These are phyloP conservation scores for Pteruthius melanotis DNA, from an alignment of 2,113 vertebrate species.

Conservation along the genomic window DNA sequence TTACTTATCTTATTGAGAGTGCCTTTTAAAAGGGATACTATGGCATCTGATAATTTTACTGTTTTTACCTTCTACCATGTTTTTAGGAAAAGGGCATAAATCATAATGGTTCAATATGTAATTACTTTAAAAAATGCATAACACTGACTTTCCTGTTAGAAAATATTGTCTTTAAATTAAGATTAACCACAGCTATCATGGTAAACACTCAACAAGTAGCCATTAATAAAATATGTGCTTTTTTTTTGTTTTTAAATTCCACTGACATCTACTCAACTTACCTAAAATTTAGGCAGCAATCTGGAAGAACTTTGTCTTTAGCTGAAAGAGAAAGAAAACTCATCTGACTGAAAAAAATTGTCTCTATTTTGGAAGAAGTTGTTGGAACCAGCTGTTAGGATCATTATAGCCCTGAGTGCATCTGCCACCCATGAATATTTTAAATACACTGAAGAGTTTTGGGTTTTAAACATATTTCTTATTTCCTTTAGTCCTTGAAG, in stretches of 20 bases:
- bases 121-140: not conserved
- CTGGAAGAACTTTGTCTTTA: not conserved
- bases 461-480: not conserved
- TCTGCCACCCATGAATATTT: not conserved
- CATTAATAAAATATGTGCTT: not conserved
- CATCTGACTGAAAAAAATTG: not conserved
- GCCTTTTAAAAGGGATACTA: not conserved
- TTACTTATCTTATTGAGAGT: not conserved
- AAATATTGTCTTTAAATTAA: not conserved
- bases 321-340: not conserved
- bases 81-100: not conserved
- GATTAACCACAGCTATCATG: not conserved
- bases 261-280: not conserved
- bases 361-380: not conserved
- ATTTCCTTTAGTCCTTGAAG: constrained; percentile 1
- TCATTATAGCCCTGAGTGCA: not conserved
- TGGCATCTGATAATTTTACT: not conserved
- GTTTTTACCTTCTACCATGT: not conserved
- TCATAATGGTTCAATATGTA: not conserved
- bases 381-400: not conserved
- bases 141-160: not conserved
- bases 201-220: not conserved
- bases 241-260: not conserved
- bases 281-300: not conserved
- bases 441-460: not conserved